A percentile compares a stretch with the other conserved stretches of the same genome.
Conservation (phyloP, 2,888 invertebrate species). For the Machimus rusticus region DNA sequence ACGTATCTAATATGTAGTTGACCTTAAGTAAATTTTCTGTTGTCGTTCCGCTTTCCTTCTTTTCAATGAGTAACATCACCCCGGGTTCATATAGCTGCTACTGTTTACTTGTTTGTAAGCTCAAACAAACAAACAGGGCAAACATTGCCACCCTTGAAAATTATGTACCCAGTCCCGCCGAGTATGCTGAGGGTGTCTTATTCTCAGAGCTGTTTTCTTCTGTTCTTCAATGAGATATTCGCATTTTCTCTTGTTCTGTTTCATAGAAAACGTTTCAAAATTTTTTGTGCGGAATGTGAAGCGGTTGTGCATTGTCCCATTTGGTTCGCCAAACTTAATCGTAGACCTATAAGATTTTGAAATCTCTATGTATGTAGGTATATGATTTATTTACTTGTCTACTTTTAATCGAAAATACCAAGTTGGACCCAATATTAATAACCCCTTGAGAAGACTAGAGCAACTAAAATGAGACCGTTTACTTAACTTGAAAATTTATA, state of each 20-base stretch:
- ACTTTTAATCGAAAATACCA: not conserved
- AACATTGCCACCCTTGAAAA: slow-evolving; percentile 38
- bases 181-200: not conserved
- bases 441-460: too few relatives aligned
- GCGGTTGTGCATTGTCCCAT: not conserved
- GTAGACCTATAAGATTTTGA: not conserved
- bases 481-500: too few relatives aligned
- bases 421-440: too few relatives aligned
- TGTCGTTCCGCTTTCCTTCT: slow-evolving; percentile 30
- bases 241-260: not conserved
- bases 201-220: not conserved
- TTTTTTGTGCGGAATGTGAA: not conserved
- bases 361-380: not conserved
- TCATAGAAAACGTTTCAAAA: not conserved
- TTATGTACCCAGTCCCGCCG: slow-evolving; percentile 2
- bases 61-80: slow-evolving; percentile 42
- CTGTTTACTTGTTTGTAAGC: slow-evolving; percentile 48
- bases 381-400: not conserved
- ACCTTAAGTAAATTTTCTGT: slow-evolving; percentile 47
- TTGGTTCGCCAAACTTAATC: not conserved
- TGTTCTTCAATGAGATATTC: not conserved
- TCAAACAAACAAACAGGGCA: slow-evolving; percentile 45
- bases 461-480: too few relatives aligned
- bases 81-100: slow-evolving; percentile 40
- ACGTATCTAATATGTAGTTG: slow-evolving; percentile 49